These are phyloP conservation scores for Drosophila elegans DNA, from an alignment of 1,140 invertebrate genomes.

Conservation along the genomic window DNA sequence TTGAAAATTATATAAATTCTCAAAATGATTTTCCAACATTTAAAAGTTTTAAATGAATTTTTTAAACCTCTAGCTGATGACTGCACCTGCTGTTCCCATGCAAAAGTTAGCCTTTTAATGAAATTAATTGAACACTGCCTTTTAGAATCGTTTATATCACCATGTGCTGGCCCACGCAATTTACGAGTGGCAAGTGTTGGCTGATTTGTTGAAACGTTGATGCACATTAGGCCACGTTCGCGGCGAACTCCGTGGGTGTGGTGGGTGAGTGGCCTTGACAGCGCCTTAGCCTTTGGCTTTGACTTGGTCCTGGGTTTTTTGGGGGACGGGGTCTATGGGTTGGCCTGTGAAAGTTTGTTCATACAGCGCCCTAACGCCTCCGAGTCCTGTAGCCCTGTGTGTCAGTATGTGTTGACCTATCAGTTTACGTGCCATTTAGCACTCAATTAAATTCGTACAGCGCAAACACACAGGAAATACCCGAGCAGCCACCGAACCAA, in stretches of 20 bases:
- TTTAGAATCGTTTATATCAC: neutral
- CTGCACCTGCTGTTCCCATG: constrained; percentile 4
- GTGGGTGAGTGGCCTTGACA: constrained; percentile 57
- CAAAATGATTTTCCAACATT: too few species aligned
- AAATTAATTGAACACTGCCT: constrained; percentile 50
- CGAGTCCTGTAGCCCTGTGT: constrained; percentile 16
- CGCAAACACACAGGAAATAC: constrained; percentile 59
- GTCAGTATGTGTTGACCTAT: constrained; percentile 73
- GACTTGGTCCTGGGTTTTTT: constrained; percentile 2
- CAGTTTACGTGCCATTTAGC: constrained; percentile 84
- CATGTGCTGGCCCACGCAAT: constrained; percentile 43
- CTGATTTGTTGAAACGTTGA: constrained; percentile 52
- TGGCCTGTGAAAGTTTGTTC: constrained; percentile 57
- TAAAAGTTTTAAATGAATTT: too few species aligned
- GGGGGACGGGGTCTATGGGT: neutral
- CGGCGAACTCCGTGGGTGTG: neutral
- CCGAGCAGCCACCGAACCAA: constrained; percentile 36
- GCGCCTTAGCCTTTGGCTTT: constrained; percentile 50
- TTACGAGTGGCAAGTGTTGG: constrained; percentile 42
- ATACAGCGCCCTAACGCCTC: constrained; percentile 38
- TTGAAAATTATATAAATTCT: too few species aligned
- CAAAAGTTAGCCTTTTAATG: constrained; percentile 40
- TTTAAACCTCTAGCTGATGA: neutral
- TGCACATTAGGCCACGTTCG: constrained; percentile 60
- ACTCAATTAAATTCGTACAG: constrained; percentile 82